phyloP scores from a whole-genome alignment of 2,113 vertebrate species.

The Microcebus lehilahytsara region DNA sequence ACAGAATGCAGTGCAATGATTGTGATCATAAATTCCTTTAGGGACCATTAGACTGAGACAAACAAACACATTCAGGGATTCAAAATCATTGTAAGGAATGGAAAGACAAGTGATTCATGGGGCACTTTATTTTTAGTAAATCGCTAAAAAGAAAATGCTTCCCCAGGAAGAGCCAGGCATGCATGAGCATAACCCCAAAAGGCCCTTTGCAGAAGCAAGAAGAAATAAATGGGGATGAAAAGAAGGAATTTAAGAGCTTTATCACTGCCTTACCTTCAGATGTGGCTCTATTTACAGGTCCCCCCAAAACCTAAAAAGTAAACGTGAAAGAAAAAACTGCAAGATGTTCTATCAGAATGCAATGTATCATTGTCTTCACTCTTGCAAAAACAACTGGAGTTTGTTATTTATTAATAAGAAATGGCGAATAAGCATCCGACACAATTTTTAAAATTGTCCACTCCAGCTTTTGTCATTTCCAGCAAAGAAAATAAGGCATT shows the following conservation, averaged over 20 bases:
- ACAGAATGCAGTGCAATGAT: neutral
- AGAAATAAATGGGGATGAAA: neutral
- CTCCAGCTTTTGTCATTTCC: neutral
- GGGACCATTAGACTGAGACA: neutral
- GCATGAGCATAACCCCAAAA: neutral
- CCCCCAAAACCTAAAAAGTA: neutral
- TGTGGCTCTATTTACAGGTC: neutral
- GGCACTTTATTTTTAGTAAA: constrained; percentile 17
- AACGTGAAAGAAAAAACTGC: neutral
- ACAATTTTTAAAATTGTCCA: neutral
- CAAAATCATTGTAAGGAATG: neutral
- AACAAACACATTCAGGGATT: neutral
- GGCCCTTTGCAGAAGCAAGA: neutral
- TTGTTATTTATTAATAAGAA: neutral
- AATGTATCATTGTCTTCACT: neutral
- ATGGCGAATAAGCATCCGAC: neutral
- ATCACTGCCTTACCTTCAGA: neutral
- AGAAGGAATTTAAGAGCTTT: neutral
- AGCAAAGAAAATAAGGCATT: neutral
- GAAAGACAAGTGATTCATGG: neutral
- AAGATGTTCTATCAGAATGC: neutral
- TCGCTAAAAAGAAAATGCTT: neutral
- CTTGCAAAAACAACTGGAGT: neutral
- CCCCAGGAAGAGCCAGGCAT: neutral
- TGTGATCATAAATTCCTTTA: neutral